Percentiles rank a stretch among this genome's conserved stretches.
These are phyloP conservation scores for Hirundichthys speculiger DNA, from an alignment of 2,113 vertebrate genomes.

Conservation along the genomic window DNA sequence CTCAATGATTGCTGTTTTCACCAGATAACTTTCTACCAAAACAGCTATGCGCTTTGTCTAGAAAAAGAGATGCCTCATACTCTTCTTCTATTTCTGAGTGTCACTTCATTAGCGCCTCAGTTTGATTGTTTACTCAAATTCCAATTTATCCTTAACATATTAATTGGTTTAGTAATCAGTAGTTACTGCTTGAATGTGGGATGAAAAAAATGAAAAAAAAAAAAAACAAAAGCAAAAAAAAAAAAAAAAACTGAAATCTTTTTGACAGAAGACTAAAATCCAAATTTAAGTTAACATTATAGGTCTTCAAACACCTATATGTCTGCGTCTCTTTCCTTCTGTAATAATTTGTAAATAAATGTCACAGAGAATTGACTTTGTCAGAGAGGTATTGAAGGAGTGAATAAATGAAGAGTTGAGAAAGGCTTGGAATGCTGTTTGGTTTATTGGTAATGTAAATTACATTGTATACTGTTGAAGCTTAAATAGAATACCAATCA, in stretches of 20 bases:
- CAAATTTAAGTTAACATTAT: background rate
- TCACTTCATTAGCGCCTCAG: too few species aligned
- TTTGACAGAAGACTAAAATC: background rate
- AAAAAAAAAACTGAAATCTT: background rate
- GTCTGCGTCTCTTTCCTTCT: too few species aligned
- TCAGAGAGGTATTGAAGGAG: background rate
- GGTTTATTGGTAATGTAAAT: constrained; percentile 33
- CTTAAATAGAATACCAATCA: constrained; percentile 47
- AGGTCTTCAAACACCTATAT: too few species aligned
- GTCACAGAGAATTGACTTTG: too few species aligned
- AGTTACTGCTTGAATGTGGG: too few species aligned
- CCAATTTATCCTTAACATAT: too few species aligned
- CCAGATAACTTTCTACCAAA: constrained; percentile 13
- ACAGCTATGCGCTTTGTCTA: background rate
- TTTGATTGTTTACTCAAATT: too few species aligned
- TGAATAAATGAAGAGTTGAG: background rate
- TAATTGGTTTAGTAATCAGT: too few species aligned
- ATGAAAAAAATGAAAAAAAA: background rate
- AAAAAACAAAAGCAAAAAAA: background rate
- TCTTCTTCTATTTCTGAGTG: too few species aligned
- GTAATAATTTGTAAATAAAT: background rate
- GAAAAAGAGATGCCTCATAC: too few species aligned
- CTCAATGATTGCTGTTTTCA: constrained; percentile 17
- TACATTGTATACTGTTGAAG: constrained; percentile 10
- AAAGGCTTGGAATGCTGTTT: constrained; percentile 6